A percentile compares a stretch with the other conserved stretches of the same genome.
Evolutionary conservation across 2,113 vertebrate species (phyloP).

Genomic region (Carlito syrichta): DNA sequence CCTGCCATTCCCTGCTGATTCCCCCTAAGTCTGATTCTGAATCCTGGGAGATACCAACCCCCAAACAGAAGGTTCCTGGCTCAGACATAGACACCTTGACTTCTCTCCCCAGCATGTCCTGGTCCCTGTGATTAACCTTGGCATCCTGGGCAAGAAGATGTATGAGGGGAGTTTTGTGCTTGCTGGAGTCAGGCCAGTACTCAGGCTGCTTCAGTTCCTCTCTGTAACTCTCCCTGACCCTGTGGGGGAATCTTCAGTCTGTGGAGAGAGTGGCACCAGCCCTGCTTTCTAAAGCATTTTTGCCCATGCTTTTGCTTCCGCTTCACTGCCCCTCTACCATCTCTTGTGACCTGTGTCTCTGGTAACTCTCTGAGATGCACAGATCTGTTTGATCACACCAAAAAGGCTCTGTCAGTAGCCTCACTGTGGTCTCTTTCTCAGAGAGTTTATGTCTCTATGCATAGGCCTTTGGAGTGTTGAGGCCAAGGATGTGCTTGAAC

Average conservation of each 20-base stretch:
- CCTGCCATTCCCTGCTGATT: background rate
- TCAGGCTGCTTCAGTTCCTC: background rate
- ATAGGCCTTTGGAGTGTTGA: background rate
- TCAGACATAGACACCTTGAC: background rate
- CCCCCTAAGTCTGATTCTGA: background rate
- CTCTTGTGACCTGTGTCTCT: background rate
- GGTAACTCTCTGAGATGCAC: background rate
- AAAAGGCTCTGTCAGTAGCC: background rate
- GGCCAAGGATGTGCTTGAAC: background rate
- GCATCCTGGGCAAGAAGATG: background rate
- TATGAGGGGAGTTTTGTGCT: background rate
- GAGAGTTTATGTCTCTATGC: background rate
- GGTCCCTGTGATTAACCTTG: background rate
- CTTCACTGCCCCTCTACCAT: background rate
- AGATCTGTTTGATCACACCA: background rate
- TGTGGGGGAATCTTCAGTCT: background rate
- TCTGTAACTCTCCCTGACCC: background rate
- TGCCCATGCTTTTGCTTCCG: background rate
- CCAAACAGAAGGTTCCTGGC: background rate
- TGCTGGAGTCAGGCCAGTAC: background rate
- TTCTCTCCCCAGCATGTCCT: background rate
- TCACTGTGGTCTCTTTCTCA: background rate
- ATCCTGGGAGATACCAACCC: background rate
- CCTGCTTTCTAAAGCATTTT: background rate
- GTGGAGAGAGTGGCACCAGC: rapidly evolving